Percentiles rank a stretch among this genome's conserved stretches.
Conservation (phyloP, 2,888 invertebrate genomes). For the Melitaea athalia region DNA sequence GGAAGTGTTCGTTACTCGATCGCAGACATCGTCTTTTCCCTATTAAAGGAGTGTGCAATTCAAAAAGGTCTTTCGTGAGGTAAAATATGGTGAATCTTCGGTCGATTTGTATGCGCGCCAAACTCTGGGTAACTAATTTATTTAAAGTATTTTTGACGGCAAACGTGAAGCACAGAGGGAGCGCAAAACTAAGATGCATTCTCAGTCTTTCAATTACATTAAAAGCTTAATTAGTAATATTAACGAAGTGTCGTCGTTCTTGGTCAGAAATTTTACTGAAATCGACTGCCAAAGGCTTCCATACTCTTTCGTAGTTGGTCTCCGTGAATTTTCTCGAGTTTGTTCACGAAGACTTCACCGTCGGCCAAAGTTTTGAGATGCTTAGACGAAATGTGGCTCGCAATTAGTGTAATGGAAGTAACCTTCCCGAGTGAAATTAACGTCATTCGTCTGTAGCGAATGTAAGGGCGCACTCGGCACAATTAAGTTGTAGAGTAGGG, state of each 20-base stretch:
- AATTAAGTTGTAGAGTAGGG: conserved; percentile 72
- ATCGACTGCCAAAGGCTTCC: conserved; percentile 47
- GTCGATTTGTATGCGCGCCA: conserved; percentile 75
- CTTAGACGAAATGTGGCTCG: conserved; percentile 78
- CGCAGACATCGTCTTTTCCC: conserved; percentile 47
- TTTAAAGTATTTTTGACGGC: conserved; percentile 75
- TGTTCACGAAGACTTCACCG: conserved; percentile 66
- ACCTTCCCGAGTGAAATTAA: conserved; percentile 72
- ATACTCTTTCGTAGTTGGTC: conserved; percentile 72
- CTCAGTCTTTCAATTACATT: conserved; percentile 79
- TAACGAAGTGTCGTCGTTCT: conserved; percentile 72
- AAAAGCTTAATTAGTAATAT: conserved; percentile 81
- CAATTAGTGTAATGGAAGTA: conserved; percentile 81
- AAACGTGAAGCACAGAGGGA: conserved; percentile 58
- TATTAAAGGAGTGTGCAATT: conserved; percentile 70
- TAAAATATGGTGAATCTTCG: conserved; percentile 73
- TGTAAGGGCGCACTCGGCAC: conserved; percentile 69
- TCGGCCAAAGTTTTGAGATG: conserved; percentile 72
- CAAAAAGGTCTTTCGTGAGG: conserved; percentile 64
- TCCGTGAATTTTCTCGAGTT: conserved; percentile 71
- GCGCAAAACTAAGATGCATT: conserved; percentile 66
- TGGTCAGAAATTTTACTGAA: conserved; percentile 41
- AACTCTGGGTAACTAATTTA: conserved; percentile 74
- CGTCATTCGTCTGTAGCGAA: conserved; percentile 71
- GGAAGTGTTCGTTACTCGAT: conserved; percentile 53